Evolutionary conservation across 2,113 vertebrate species (phyloP).

Genomic region (Origma solitaria): DNA sequence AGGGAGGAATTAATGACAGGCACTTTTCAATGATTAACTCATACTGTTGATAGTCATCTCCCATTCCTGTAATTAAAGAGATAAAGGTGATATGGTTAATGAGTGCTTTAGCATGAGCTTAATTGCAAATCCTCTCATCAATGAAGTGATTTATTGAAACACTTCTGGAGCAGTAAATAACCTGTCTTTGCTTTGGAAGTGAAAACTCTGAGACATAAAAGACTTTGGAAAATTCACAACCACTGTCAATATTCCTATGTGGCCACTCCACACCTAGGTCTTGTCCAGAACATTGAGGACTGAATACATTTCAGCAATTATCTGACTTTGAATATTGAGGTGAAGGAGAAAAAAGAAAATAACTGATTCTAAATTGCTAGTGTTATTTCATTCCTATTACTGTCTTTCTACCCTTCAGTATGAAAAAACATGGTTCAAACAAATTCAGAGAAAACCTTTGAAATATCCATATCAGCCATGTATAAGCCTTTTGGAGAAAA

Average conservation of each 20-base stretch:
- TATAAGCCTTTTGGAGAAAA: background rate
- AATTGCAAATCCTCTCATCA: constrained; percentile 27
- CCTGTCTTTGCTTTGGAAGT: background rate
- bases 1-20: background rate
- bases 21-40: constrained; percentile 10
- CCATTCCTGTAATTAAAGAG: constrained; percentile 17
- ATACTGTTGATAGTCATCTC: background rate
- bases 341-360: background rate
- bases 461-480: background rate
- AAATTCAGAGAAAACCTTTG: background rate
- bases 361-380: background rate
- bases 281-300: background rate
- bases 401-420: background rate
- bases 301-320: background rate
- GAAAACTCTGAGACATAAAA: background rate
- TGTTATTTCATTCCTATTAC: background rate
- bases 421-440: background rate
- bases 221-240: background rate
- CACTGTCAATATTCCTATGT: background rate
- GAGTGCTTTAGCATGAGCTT: constrained; percentile 9
- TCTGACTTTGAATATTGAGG: background rate
- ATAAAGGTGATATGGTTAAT: constrained; percentile 19
- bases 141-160: background rate
- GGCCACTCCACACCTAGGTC: background rate
- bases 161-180: background rate